A percentile compares a stretch with the other conserved stretches of the same genome.
Evolutionary conservation across 2,888 invertebrate genomes (phyloP).

Genomic region (Atrina japonica): DNA sequence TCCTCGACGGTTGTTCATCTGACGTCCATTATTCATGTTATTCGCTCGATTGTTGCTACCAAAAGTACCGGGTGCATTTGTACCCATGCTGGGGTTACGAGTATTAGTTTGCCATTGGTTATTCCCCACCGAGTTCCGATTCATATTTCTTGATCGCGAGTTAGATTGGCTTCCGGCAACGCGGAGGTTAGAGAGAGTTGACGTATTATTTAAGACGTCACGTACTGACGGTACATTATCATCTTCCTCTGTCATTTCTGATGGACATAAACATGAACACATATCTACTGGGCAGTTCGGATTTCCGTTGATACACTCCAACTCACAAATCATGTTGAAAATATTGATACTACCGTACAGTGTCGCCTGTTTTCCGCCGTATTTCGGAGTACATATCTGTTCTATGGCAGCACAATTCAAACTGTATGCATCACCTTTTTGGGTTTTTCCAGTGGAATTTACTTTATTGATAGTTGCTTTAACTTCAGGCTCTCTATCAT

Average conservation of each 20-base stretch:
- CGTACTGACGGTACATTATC: too few relatives aligned
- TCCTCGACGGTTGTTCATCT: too few relatives aligned
- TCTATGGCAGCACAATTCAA: conserved; percentile 4
- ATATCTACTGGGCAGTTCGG: conserved; percentile 23
- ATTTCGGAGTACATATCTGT: conserved; percentile 17
- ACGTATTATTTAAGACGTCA: too few relatives aligned
- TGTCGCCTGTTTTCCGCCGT: conserved; percentile 11
- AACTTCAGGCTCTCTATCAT: conserved; percentile 21
- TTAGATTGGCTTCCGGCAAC: too few relatives aligned
- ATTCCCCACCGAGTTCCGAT: too few relatives aligned
- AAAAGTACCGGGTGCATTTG: too few relatives aligned
- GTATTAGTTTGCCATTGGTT: too few relatives aligned
- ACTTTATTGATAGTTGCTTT: conserved; percentile 1
- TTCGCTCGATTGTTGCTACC: too few relatives aligned
- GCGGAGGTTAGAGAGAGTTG: too few relatives aligned
- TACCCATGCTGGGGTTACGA: too few relatives aligned
- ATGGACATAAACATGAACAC: conserved; percentile 21
- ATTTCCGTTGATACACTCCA: conserved; percentile 16
- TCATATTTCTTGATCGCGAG: too few relatives aligned
- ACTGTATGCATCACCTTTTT: conserved; percentile 6
- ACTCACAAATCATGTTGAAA: conserved; percentile 25
- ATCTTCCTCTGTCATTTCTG: neutral
- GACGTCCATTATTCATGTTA: too few relatives aligned
- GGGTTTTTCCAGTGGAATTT: neutral
- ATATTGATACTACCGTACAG: conserved; percentile 20